Conservation (phyloP, 2,797 vertebrate genomes). For the Mareca strepera region DNA sequence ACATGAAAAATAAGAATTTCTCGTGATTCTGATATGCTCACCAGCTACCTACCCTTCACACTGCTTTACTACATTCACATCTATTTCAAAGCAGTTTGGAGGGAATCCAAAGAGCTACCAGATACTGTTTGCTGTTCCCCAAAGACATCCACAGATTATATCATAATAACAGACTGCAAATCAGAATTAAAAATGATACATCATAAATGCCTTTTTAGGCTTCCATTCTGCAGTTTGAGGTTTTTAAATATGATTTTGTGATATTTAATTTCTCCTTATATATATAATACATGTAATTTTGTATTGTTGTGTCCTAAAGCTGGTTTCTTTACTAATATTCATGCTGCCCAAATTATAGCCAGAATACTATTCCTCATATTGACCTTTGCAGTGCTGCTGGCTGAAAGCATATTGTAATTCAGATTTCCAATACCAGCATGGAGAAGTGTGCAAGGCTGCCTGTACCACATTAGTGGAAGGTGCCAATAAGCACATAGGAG, state of each 20-base stretch:
- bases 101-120: slow-evolving; percentile 54
- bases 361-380: not conserved
- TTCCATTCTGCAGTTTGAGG: not conserved
- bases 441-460: not conserved
- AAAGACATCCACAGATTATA: slow-evolving; percentile 37
- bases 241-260: not conserved
- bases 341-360: not conserved
- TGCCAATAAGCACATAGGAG: not conserved
- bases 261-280: not conserved
- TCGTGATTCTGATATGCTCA: not conserved
- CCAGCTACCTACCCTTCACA: not conserved
- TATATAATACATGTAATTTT: not conserved
- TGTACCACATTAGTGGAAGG: not conserved
- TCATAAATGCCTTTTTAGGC: not conserved
- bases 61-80: not conserved
- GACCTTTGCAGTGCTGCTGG: not conserved
- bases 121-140: slow-evolving; percentile 48
- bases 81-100: slow-evolving; percentile 52
- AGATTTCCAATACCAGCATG: not conserved
- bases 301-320: not conserved
- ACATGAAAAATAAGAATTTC: not conserved
- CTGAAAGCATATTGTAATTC: not conserved
- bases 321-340: not conserved
- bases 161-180: slow-evolving; percentile 45
- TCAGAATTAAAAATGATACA: slow-evolving; percentile 21